A percentile compares a stretch with the other conserved stretches of the same genome.
phyloP scores from a whole-genome alignment of 1,140 invertebrate species.

The Chironomus tepperi region DNA sequence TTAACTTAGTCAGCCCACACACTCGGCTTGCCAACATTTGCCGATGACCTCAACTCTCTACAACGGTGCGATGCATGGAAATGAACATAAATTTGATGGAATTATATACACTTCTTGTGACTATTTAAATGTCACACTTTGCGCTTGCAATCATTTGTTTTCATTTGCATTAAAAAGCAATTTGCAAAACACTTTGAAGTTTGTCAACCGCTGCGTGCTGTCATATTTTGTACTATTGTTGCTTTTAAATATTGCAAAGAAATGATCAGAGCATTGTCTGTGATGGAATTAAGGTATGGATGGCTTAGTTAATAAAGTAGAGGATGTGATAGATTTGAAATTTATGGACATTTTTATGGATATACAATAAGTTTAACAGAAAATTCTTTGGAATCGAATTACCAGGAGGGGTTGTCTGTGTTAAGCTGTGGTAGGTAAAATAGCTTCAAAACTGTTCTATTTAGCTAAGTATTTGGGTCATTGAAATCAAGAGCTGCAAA shows the following conservation, averaged over 20 bases:
- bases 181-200: neutral
- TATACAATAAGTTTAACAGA: no score
- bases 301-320: no score
- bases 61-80: neutral
- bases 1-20: neutral
- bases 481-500: no score
- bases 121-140: conserved; percentile 21
- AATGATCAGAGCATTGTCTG: no score
- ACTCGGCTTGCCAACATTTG: neutral
- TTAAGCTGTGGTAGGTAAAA: no score
- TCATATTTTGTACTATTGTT: neutral
- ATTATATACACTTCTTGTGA: neutral
- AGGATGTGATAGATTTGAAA: no score
- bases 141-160: neutral
- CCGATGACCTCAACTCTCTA: neutral
- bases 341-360: no score
- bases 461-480: no score
- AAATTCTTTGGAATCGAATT: no score
- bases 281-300: no score
- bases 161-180: conserved; percentile 18
- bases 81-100: conserved; percentile 20
- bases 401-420: no score
- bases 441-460: no score
- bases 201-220: neutral
- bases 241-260: neutral